Base-by-base conservation (phyloP, 1,140 invertebrate species). In the Diachasma alloeum region DNA sequence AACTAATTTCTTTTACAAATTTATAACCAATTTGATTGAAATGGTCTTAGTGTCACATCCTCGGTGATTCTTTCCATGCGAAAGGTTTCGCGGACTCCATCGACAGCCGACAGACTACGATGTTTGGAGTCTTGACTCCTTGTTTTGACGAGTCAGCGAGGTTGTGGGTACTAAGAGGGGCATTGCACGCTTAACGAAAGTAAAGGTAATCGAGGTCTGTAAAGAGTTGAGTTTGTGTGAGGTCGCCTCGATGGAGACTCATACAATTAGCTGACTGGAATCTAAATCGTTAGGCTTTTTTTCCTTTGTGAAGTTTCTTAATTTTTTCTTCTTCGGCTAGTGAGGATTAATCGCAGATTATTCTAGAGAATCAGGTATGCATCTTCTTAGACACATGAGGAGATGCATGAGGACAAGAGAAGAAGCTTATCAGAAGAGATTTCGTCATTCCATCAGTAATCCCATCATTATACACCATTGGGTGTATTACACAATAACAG, bases 61-160 rank as follows among this genome's bases (percentile, higher is more conserved):
- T 26, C 15, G 11, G 15, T 4, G 24, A 63, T 31, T 56, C 53
- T 70, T 63, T 46, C 13, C 8, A 15, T 36, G 17, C 24, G 24
- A 0, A 36, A 26, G 46, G 69, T 67, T 19, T 53, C 53, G 17
- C 46, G 24, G 2, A 24, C 39, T 17, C 24, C 36, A 42, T 36
- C 56, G n/a, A 68, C 11, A 31, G 48, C 22, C 79, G 77, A 76
- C 67, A 72, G 77, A 82, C 79, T 53, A 53, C 15, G 19, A n/a
- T 59, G 19, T 63, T 9, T 63, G 19, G 24, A 31, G 59, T 63
- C 24, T 63, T 63, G 19, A 63, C 19, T 63, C 15, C 5, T 24
- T 82, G 80, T 84, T 84, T 84, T 83, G 82, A 81, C 77, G 79
- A 78, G 81, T 84, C 83, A 82, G 83, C 82, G 48, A 82, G 81